phyloP scores from a whole-genome alignment of 2,113 vertebrate species.

The Geococcyx californianus region DNA sequence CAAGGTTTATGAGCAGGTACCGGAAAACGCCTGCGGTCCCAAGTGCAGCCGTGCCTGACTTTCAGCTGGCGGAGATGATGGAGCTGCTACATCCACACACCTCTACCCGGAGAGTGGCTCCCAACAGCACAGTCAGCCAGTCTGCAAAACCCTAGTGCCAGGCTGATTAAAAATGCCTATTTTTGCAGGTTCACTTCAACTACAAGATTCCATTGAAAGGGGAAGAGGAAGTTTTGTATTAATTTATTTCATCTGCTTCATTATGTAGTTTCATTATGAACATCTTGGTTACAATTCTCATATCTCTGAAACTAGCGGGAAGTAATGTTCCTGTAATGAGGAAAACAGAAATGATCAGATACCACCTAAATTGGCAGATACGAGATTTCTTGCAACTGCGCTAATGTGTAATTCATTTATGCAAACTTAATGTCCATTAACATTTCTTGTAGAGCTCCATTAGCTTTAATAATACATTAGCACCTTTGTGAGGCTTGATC shows the following conservation, averaged over 20 bases:
- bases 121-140: background rate
- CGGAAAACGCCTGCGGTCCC: background rate
- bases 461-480: slow-evolving; percentile 85
- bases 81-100: background rate
- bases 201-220: background rate
- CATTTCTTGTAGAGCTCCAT: slow-evolving; percentile 81
- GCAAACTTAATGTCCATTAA: slow-evolving; percentile 85
- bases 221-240: slow-evolving; percentile 33
- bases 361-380: slow-evolving; percentile 79
- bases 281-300: slow-evolving; percentile 78
- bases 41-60: background rate
- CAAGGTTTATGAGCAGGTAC: background rate
- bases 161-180: background rate
- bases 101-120: background rate
- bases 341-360: slow-evolving; percentile 82
- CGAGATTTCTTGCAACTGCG: slow-evolving; percentile 73
- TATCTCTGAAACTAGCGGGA: slow-evolving; percentile 73
- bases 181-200: slow-evolving; percentile 1
- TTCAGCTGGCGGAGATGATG: background rate
- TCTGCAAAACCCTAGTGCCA: no score
- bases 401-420: slow-evolving; percentile 86
- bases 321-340: slow-evolving; percentile 77
- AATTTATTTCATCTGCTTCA: slow-evolving; percentile 74
- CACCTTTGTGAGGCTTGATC: slow-evolving; percentile 79
- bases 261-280: slow-evolving; percentile 77